phyloP scores from a whole-genome alignment of 2,888 invertebrate genomes.

The Allygus modestus region DNA sequence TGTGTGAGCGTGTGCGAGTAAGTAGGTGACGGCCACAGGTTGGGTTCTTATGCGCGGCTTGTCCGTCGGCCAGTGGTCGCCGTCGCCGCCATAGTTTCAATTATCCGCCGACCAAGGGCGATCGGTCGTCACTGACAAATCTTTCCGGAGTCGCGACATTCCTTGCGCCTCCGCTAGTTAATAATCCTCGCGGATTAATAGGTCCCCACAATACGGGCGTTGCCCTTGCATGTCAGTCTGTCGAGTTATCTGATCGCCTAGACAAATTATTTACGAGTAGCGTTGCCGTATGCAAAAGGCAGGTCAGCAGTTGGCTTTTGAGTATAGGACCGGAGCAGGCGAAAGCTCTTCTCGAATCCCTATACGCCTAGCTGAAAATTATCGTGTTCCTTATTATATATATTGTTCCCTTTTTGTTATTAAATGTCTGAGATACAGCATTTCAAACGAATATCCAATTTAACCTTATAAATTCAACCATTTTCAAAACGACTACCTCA shows the following conservation, averaged over 20 bases:
- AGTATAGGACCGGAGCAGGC: too few species aligned
- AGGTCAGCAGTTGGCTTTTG: too few species aligned
- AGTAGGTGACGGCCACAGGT: constrained; percentile 33
- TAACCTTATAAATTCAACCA: too few species aligned
- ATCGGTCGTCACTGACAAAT: constrained; percentile 9
- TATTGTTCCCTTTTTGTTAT: too few species aligned
- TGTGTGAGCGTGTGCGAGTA: not conserved
- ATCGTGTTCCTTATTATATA: too few species aligned
- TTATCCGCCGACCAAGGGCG: not conserved
- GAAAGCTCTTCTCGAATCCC: too few species aligned
- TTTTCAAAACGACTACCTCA: too few species aligned
- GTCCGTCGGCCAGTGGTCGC: not conserved
- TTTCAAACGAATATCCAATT: too few species aligned
- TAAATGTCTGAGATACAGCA: too few species aligned
- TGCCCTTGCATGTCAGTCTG: not conserved
- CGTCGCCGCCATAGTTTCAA: not conserved
- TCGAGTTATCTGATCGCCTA: not conserved
- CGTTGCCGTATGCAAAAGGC: too few species aligned
- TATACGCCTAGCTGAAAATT: too few species aligned
- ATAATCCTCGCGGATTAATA: not conserved
- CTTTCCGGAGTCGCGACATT: not conserved
- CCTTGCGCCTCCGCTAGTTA: not conserved
- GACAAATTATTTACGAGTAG: too few species aligned
- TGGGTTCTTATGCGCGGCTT: constrained; percentile 15
- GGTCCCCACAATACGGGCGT: not conserved